Conservation (phyloP, 1,140 invertebrate genomes). For the Brachionus asplanchnoidis region DNA sequence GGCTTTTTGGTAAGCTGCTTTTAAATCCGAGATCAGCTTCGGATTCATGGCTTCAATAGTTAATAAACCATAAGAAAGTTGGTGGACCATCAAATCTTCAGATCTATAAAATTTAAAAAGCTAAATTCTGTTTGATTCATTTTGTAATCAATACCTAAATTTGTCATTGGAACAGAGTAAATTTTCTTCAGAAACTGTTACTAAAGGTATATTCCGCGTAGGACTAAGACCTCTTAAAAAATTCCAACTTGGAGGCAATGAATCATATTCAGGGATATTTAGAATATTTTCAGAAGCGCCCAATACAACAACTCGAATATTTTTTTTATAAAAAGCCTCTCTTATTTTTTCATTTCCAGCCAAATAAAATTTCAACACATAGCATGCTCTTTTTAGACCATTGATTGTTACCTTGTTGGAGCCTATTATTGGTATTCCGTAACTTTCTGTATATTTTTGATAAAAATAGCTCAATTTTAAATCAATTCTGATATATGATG, state of each 20-base stretch:
- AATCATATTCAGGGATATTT: not conserved
- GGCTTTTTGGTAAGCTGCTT: conserved; percentile 44
- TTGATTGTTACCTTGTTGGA: conserved; percentile 16
- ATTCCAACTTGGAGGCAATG: not conserved
- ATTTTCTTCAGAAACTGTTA: conserved; percentile 27
- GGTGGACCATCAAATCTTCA: conserved; percentile 8
- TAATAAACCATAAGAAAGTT: conserved; percentile 37
- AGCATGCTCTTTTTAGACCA: conserved; percentile 47
- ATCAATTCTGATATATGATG: conserved; percentile 9
- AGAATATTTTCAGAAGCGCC: conserved; percentile 44
- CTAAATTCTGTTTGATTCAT: conserved; percentile 41
- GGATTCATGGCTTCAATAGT: conserved; percentile 42
- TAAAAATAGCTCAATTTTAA: conserved; percentile 46
- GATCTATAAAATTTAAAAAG: not conserved
- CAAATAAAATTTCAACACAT: conserved; percentile 48
- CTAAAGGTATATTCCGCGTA: not conserved
- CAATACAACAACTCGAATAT: conserved; percentile 47
- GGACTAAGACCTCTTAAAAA: conserved; percentile 2
- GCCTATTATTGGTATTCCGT: conserved; percentile 50
- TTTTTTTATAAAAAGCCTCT: conserved; percentile 46
- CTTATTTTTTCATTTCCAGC: conserved; percentile 46
- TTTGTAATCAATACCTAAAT: not conserved
- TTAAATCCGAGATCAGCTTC: conserved; percentile 43
- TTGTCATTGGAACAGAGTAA: conserved; percentile 1
- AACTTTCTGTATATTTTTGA: conserved; percentile 50